Evolutionary conservation across 2,113 vertebrate species (phyloP), one percentile per base, ranked within the genome.

Genomic region (Mirounga angustirostris): DNA sequence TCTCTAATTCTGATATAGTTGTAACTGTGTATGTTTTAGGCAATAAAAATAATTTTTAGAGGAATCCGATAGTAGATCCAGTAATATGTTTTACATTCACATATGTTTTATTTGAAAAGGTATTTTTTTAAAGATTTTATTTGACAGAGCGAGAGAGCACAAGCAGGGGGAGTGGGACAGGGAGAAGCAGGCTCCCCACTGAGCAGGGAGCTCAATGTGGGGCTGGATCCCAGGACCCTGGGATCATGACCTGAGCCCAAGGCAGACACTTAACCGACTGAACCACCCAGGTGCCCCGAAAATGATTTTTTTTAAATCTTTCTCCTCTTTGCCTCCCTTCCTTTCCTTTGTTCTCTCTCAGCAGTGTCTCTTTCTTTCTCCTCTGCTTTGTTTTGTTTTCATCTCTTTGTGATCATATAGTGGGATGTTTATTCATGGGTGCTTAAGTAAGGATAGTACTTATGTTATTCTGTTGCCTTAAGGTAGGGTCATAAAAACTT

Each of bases 401-500:
- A 56, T 84, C 19, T 83, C 7, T 78, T 86, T 52, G 5, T 80
- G 56, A 89, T 71, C 71, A 61, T 33, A 52, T 33, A 58, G 3
- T 56, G 16, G 46, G n/a, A 16, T 76, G 73, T 80, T 90, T 69
- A 67, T 78, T 79, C 28, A 36, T 33, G 24, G 24, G 22, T 54
- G 18, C 26, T 69, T 65, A 65, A 74, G 24, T 85, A 56, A 63
- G 19, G 52, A 33, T 21, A 24, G 21, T 46, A 61, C 85, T 83
- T 79, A 46, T 43, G 5, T 93, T 83, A n/a, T 65, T 97, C 61
- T 97, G 21, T n/a, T 76, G 43, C 54, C 36, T 71, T 96, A 61
- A 52, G 18, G 7, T 74, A 28, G 14, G 16, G 5, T 92, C 63
- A 67, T 74, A 16, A 52, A 63, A 69, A 80, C 22, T 63, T 79